Evolutionary conservation across 2,797 vertebrate species (phyloP).

Genomic region (Danio kyathit): DNA sequence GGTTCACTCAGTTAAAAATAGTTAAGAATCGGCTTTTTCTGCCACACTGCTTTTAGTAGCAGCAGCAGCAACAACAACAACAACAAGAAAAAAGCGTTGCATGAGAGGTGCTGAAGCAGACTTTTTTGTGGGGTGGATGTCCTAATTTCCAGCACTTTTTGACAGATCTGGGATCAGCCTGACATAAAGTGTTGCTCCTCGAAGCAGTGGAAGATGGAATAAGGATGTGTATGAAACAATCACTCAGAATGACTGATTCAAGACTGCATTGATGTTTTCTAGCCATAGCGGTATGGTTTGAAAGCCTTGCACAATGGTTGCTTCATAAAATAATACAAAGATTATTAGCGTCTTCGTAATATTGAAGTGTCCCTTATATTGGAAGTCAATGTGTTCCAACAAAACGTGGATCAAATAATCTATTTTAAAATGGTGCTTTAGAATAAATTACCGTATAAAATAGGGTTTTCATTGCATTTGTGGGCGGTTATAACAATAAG

Average conservation of each 20-base stretch:
- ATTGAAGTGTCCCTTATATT: background rate
- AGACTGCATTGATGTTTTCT: background rate
- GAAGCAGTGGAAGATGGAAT: background rate
- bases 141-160: constrained; percentile 10
- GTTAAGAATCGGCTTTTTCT: background rate
- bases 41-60: background rate
- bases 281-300: background rate
- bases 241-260: background rate
- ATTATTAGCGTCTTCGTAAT: too few relatives aligned
- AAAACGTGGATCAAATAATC: background rate
- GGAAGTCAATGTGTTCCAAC: background rate
- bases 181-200: constrained; percentile 4
- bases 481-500: background rate
- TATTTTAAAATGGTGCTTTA: too few relatives aligned
- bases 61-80: too few relatives aligned
- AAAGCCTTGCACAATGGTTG: background rate
- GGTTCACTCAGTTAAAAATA: background rate
- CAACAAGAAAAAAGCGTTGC: background rate
- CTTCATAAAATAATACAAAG: background rate
- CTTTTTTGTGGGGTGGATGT: constrained; percentile 10
- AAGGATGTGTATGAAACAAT: constrained; percentile 1
- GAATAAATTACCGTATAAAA: background rate
- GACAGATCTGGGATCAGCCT: constrained; percentile 26
- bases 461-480: constrained; percentile 3
- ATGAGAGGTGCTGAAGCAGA: background rate